Evolutionary conservation across 2,888 invertebrate genomes (phyloP).

Genomic region (Carcina quercana): DNA sequence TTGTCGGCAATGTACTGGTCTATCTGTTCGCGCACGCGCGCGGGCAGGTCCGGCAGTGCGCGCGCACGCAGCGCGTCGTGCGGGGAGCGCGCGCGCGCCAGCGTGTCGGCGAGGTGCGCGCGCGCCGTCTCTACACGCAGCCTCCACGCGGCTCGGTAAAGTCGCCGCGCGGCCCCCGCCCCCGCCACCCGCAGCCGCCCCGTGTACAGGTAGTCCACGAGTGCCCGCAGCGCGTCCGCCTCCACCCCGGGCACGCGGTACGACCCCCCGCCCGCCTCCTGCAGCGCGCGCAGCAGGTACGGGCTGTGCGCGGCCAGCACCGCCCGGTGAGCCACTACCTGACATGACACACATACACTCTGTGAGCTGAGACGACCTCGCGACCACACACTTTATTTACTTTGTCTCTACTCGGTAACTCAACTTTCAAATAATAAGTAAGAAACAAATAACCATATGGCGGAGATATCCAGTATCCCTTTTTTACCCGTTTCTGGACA

Average conservation of each 20-base stretch:
- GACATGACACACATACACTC: conserved; percentile 63
- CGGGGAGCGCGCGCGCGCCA: conserved; percentile 75
- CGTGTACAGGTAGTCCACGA: conserved; percentile 90
- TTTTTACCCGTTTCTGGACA: not conserved
- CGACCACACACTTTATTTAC: not conserved
- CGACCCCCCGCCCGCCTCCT: conserved; percentile 17
- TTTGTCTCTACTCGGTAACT: not conserved
- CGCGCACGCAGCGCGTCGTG: conserved; percentile 74
- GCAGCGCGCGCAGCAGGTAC: conserved; percentile 82
- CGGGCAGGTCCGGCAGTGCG: conserved; percentile 78
- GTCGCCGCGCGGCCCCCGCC: conserved; percentile 76
- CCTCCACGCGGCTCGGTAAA: conserved; percentile 86
- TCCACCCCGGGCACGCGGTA: conserved; percentile 37
- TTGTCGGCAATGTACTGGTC: conserved; percentile 81
- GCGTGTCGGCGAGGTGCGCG: conserved; percentile 79
- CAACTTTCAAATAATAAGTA: not conserved
- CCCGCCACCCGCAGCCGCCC: conserved; percentile 69
- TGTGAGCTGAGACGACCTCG: conserved; percentile 46
- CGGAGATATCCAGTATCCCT: too few relatives aligned
- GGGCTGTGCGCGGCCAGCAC: conserved; percentile 87
- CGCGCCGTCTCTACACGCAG: conserved; percentile 85
- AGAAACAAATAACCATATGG: too few relatives aligned
- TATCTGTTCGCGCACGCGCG: conserved; percentile 61
- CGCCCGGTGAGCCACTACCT: conserved; percentile 81
- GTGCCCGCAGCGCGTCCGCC: conserved; percentile 78